Base-by-base conservation (phyloP, 1,140 invertebrate species). In the Anadara kagoshimensis region DNA sequence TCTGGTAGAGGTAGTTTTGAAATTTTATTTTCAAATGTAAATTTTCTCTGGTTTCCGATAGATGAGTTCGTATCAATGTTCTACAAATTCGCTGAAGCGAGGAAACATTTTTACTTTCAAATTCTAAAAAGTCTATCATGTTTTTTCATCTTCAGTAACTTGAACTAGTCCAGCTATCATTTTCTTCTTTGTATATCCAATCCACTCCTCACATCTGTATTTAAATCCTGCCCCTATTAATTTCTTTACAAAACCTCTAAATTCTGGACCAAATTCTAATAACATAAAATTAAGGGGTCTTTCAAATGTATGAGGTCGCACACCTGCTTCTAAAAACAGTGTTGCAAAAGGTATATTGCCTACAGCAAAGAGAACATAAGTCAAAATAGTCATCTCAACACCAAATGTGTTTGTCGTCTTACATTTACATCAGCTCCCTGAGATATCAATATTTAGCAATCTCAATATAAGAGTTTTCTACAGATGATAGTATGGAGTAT, bases 381-480 rank as follows among this genome's bases (percentile, higher is more conserved):
- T 64, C 47, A 64, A 41, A 45, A 64, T 64, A 51, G 49, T 64
- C 62, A 64, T 64, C 10, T 64, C 62, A 36, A 64, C 14, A n/a
- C 62, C 62, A 41, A 51, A 29, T 36, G 62, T 51, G 26, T 64
- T 64, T 64, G 62, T 36, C 29, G 5, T 29, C 49, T n/a, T 0
- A 64, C 49, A 53, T 64, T 64, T 14, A 64, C 62, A n/a, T 64
- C 62, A 12, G 62, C 62, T 11, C 62, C 62, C 20, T 64, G 7
- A 18, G 49, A 51, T 12, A 45, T 51, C n/a, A 64, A 16, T 51
- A n/a, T 64, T 64, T 64, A 20, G 43, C 62, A n/a, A 64, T 64
- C 41, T 64, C 62, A 0, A 53, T 41, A 26, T 64, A 51, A 51
- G 29, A 51, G 20, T 64, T 51, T 53, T 64, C 62, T 10, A 64